A percentile compares a stretch with the other conserved stretches of the same genome.
phyloP scores from a whole-genome alignment of 2,888 invertebrate species.

The Macrosiphum euphorbiae region DNA sequence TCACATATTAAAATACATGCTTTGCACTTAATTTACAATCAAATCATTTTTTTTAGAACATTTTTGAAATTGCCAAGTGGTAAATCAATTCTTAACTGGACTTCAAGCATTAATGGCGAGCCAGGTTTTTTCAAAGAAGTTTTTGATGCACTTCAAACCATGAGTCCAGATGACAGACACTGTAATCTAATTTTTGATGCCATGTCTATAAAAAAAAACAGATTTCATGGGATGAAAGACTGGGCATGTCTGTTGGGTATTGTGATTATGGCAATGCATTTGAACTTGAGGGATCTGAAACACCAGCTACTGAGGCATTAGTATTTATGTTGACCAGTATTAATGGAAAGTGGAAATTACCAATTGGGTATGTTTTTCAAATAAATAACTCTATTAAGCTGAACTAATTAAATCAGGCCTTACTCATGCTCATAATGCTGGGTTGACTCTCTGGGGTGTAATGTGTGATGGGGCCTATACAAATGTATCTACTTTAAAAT shows the following conservation, averaged over 20 bases:
- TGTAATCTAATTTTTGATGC: not conserved
- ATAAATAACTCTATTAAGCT: not conserved
- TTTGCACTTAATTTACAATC: not conserved
- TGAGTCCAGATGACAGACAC: not conserved
- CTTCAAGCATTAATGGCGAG: not conserved
- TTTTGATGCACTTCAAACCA: not conserved
- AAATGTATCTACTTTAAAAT: not conserved
- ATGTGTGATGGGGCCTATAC: not conserved
- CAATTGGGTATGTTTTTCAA: not conserved
- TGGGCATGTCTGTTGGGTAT: not conserved
- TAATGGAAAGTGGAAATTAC: not conserved
- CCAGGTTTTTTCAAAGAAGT: not conserved
- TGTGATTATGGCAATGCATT: not conserved
- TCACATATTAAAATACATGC: not conserved
- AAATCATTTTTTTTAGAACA: conserved; percentile 1
- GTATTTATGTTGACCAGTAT: not conserved
- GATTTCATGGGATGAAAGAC: not conserved
- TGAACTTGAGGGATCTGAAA: not conserved
- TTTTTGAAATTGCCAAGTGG: not conserved
- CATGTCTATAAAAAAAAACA: not conserved
- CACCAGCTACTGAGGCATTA: not conserved
- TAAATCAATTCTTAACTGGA: not conserved
- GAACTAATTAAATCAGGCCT: not conserved
- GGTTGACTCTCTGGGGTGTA: not conserved
- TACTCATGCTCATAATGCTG: not conserved